These are phyloP conservation scores for Cygnus buccinator DNA, from an alignment of 2,113 vertebrate genomes.

Conservation along the genomic window DNA sequence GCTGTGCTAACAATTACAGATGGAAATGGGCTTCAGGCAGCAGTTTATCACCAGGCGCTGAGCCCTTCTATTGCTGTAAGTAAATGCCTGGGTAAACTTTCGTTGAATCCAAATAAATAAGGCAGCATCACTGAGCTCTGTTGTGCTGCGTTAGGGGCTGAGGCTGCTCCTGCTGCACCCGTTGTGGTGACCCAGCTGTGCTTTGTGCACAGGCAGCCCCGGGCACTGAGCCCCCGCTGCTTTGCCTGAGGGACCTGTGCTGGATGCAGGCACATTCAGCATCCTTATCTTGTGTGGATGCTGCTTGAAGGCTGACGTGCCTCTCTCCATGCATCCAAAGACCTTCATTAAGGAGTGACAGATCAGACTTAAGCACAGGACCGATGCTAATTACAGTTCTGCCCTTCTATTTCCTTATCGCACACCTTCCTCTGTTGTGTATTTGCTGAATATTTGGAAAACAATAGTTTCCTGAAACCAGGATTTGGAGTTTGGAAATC, in stretches of 20 bases:
- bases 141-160: not conserved
- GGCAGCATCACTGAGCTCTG: not conserved
- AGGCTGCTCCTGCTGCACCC: not conserved
- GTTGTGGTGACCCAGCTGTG: too few relatives aligned
- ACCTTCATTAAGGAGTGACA: not conserved
- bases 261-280: not conserved
- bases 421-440: not conserved
- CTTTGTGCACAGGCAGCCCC: not conserved
- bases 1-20: not conserved
- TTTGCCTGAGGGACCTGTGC: not conserved
- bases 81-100: not conserved
- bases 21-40: constrained; percentile 32
- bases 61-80: not conserved
- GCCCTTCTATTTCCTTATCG: not conserved
- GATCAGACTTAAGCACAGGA: not conserved
- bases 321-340: not conserved
- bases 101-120: not conserved
- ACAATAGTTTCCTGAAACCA: not conserved
- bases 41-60: not conserved
- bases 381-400: not conserved
- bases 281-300: not conserved
- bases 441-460: not conserved
- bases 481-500: not conserved
- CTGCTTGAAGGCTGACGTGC: not conserved
- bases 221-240: accelerated